Evolutionary conservation across 2,888 invertebrate genomes (phyloP), one percentile per base, ranked within the genome.

Genomic region (Scaptomyza parva): DNA sequence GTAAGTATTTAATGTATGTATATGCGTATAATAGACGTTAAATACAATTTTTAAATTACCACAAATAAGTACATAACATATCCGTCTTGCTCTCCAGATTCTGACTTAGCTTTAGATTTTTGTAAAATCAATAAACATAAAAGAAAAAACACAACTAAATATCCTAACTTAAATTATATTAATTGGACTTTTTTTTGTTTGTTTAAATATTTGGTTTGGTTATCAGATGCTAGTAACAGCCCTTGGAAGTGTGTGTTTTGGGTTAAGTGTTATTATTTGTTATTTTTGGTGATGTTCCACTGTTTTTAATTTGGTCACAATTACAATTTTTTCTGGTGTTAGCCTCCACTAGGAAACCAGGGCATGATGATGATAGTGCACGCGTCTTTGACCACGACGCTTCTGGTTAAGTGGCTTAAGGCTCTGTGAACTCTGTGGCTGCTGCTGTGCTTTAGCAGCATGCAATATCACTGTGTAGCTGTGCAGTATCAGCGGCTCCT

Each of bases 121-220:
- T 72, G 60, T 61, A 44, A 76, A 70, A 69, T 83, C 62, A 69
- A 58, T 59, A 65, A 61, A 63, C 75, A 55, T 70, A 61, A 70
- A 79, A 61, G 68, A 79, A 76, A 62, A 68, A 79, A 76, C 61
- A 55, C 50, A 79, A 84, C 73, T 83, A 82, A 79, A 72, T 70
- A 72, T 69, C 68, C 84, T 89, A 87, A 88, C 88, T 89, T 89
- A 88, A 82, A 75, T 70, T 82, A 88, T 81, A 78, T 79, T 58
- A 74, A 76, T 82, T 88, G 66, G 58, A 70, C 66, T 59, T 62
- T 70, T 35, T 14, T 14, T 14, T 14, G n/a, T 14, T 33, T 37
- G 37, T 37, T 17, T 78, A 69, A 77, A 79, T 89, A 86, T 89
- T 89, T 90, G 89, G 88, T 90, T 88, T 88, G 73, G 72, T 80